These are phyloP conservation scores for Actinemys pallida DNA, from an alignment of 2,113 vertebrate genomes.

Conservation along the genomic window DNA sequence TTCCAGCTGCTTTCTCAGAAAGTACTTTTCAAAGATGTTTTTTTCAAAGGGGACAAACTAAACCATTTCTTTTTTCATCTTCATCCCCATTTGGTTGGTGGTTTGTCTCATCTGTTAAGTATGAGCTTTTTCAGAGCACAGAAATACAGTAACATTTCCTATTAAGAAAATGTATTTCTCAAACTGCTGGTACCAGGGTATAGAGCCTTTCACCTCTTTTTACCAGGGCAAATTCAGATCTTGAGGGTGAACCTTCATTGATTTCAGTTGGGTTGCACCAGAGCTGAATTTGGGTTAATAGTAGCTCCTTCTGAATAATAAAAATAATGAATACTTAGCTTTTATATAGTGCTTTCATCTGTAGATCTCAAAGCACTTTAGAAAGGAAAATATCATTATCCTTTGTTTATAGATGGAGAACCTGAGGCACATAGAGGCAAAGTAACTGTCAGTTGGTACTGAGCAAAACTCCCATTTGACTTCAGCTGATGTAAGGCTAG, in stretches of 20 bases:
- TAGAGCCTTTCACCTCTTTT: neutral
- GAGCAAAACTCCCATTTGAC: neutral
- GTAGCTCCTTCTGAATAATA: neutral
- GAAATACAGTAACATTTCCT: neutral
- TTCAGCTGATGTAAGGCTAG: neutral
- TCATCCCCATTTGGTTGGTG: neutral
- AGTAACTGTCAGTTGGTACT: neutral
- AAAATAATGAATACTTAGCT: neutral
- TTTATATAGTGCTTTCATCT: neutral
- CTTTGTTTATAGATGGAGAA: neutral
- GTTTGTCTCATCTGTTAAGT: neutral
- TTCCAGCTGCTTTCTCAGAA: neutral
- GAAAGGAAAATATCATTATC: neutral
- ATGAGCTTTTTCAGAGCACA: neutral
- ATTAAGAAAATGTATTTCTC: accelerated
- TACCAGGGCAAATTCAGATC: neutral
- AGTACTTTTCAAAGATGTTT: neutral
- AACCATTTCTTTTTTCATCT: neutral
- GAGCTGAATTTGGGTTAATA: neutral
- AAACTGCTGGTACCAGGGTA: neutral
- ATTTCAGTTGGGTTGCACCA: neutral
- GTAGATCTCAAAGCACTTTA: neutral
- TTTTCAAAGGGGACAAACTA: neutral
- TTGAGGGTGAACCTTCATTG: neutral
- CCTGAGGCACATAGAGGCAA: accelerated